These are phyloP conservation scores for Menura novaehollandiae DNA, from an alignment of 2,113 vertebrate species.

Conservation along the genomic window DNA sequence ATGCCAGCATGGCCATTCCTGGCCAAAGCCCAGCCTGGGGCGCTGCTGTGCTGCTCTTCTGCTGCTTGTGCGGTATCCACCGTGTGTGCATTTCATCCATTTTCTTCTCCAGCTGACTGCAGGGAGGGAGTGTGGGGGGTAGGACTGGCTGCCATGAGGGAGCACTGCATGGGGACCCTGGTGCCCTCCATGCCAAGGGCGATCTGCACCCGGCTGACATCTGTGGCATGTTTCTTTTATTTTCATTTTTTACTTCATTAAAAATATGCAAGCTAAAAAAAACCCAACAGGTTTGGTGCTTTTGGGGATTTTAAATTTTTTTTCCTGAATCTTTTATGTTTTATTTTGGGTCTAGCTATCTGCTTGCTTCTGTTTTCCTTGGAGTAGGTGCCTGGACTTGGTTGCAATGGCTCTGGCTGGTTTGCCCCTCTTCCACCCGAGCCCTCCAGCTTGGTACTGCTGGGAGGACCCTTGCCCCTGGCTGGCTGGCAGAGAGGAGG, in stretches of 20 bases:
- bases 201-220: not conserved
- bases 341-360: not conserved
- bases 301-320: not conserved
- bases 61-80: constrained; percentile 1
- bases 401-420: not conserved
- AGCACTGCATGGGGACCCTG: not conserved
- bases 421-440: not conserved
- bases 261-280: constrained; percentile 12
- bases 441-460: not conserved
- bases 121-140: not conserved
- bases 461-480: not conserved
- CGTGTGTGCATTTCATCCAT: not conserved
- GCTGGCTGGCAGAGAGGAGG: not conserved
- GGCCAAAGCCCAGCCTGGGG: not conserved
- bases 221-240: not conserved
- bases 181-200: not conserved
- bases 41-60: not conserved
- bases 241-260: constrained; percentile 50
- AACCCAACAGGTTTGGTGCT: not conserved
- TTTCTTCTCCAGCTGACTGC: not conserved
- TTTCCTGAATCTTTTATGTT: not conserved
- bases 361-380: not conserved
- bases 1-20: not conserved
- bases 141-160: not conserved
- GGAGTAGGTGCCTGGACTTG: not conserved